phyloP scores from a whole-genome alignment of 2,888 invertebrate species.

The Chymomyza fuscimana region DNA sequence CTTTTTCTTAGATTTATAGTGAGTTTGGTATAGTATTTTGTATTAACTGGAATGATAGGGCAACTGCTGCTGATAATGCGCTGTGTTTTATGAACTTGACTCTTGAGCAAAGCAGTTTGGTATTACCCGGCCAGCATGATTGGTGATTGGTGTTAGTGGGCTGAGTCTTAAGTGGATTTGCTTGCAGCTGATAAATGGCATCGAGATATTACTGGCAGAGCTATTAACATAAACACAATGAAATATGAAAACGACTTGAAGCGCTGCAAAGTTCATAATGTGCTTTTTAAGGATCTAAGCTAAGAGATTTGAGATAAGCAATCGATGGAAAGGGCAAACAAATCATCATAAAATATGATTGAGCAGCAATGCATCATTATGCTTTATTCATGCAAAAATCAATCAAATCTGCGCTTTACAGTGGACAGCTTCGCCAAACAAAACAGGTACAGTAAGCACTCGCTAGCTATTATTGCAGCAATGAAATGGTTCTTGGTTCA shows the following conservation, averaged over 20 bases:
- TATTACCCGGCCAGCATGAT: constrained; percentile 9
- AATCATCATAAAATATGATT: neutral
- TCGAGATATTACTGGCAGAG: constrained; percentile 8
- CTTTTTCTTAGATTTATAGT: constrained; percentile 42
- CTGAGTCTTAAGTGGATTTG: constrained; percentile 39
- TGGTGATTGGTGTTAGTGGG: constrained; percentile 8
- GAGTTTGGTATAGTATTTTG: constrained; percentile 30
- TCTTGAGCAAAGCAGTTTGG: neutral
- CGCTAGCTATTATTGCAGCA: too few species aligned
- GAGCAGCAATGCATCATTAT: neutral
- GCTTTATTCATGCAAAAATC: neutral
- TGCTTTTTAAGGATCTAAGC: neutral
- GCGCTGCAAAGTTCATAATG: neutral
- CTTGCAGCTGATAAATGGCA: constrained; percentile 45
- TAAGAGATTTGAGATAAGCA: neutral
- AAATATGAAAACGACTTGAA: constrained; percentile 34
- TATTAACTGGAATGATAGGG: constrained; percentile 26
- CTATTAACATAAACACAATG: constrained; percentile 27
- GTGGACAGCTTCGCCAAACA: neutral
- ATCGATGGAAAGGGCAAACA: neutral
- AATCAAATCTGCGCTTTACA: constrained; percentile 10
- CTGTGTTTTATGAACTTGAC: constrained; percentile 30
- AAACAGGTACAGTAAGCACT: neutral
- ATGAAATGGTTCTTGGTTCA: too few species aligned
- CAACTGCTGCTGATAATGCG: constrained; percentile 39